Evolutionary conservation across 1,140 invertebrate genomes (phyloP), one percentile per base, ranked within the genome.

Genomic region (Sitophilus oryzae): DNA sequence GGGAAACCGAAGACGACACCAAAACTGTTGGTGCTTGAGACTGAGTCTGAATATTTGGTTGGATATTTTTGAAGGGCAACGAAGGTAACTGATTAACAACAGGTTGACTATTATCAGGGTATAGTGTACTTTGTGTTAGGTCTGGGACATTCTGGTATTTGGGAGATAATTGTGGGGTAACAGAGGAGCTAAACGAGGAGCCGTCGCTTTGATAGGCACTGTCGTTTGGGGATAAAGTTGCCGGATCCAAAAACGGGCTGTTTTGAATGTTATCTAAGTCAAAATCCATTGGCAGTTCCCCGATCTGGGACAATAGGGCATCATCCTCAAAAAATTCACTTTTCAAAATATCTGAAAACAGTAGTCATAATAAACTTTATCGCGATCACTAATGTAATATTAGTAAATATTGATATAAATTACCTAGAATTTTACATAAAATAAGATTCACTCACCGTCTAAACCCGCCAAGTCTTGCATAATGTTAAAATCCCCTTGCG

Each of bases 341-440:
- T 52, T 66, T 66, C 43, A 73, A 40, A n/a, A 73, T 58, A 56
- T 73, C 71, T 73, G 51, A 38, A 66, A 69, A 38, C 1, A 42
- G 42, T 51, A 36, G 16, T 46, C 5, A 30, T 11, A 6, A 30
- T 30, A 30, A 30, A 30, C 25, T 6, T 30, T 36, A 21, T 3
- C 19, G 16, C 22, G n/a, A 34, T 30, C 35, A 21, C 15, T 35
- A 52, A 45, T 15, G 42, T 40, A 23, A 47, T 30, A 50, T 30
- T 11, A 36, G 11, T 40, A 37, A 53, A 53, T 46, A 46, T 44
- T 38, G 8, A 41, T n/a, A 41, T 9, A 45, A 21, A 18, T 54
- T 37, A 35, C 21, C 35, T n/a, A n/a, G n/a, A n/a, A n/a, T n/a
- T n/a, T n/a, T n/a, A 48, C 15, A 52, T 54, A 35, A 58, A 46